These are phyloP conservation scores for Brachionus rotundiformis DNA, from an alignment of 1,140 invertebrate species.

Conservation along the genomic window DNA sequence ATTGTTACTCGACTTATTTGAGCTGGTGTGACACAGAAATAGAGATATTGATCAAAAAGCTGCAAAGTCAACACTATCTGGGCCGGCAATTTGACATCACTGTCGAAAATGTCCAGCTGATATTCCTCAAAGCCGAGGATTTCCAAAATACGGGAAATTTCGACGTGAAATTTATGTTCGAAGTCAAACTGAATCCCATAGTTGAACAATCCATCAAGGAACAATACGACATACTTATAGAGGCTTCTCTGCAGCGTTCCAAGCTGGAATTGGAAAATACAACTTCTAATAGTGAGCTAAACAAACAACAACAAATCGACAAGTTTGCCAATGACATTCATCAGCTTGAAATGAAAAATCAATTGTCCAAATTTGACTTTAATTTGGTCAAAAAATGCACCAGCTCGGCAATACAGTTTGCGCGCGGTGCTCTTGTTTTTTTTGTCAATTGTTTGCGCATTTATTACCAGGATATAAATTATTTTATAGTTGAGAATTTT, in stretches of 20 bases:
- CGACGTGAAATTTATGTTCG: slow-evolving; percentile 49
- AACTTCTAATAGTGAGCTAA: slow-evolving; percentile 20
- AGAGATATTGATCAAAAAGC: slow-evolving; percentile 50
- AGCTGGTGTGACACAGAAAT: slow-evolving; percentile 48
- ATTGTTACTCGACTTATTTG: slow-evolving; percentile 47
- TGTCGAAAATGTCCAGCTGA: slow-evolving; percentile 32
- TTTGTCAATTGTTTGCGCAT: slow-evolving; percentile 30
- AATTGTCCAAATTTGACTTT: not conserved
- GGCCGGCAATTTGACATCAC: slow-evolving; percentile 39
- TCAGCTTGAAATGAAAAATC: not conserved
- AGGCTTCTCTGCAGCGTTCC: slow-evolving; percentile 40
- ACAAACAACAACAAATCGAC: slow-evolving; percentile 30
- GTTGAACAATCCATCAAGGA: slow-evolving; percentile 30
- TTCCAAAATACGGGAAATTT: slow-evolving; percentile 12
- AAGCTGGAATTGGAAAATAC: slow-evolving; percentile 31
- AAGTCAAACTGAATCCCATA: slow-evolving; percentile 26
- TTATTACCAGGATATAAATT: slow-evolving; percentile 45
- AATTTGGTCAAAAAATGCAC: slow-evolving; percentile 20
- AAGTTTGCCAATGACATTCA: slow-evolving; percentile 20
- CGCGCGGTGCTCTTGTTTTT: not conserved
- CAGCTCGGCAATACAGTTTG: slow-evolving; percentile 24
- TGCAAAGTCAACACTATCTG: slow-evolving; percentile 46
- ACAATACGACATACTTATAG: slow-evolving; percentile 42
- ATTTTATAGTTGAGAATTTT: slow-evolving; percentile 21
- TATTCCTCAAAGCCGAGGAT: not conserved